Conservation (phyloP, 2,797 vertebrate genomes). For the Psittacula derbiana region DNA sequence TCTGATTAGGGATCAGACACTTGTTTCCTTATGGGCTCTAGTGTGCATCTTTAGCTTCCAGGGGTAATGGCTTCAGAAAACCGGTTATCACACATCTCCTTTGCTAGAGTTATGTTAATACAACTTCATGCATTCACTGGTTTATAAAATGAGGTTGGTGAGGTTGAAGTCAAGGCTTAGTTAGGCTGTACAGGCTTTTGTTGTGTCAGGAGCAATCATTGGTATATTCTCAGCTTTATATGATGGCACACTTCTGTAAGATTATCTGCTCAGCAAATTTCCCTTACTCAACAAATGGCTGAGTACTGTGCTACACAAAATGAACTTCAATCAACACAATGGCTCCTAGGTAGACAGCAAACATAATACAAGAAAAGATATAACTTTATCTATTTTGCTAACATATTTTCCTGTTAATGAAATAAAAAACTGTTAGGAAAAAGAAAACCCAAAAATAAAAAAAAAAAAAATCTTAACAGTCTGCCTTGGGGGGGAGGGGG, state of each 20-base stretch:
- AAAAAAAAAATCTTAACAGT: background rate
- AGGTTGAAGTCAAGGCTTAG: background rate
- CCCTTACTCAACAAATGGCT: background rate
- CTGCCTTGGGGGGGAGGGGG: background rate
- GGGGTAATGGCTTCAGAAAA: background rate
- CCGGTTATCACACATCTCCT: background rate
- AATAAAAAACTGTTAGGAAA: background rate
- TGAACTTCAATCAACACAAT: background rate
- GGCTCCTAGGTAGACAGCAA: background rate
- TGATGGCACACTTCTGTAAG: background rate
- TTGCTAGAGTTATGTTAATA: background rate
- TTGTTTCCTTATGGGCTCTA: background rate
- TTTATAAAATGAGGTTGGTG: background rate
- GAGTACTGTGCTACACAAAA: background rate
- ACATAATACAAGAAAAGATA: background rate
- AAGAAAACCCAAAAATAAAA: background rate
- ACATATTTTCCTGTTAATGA: background rate
- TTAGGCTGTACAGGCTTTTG: background rate
- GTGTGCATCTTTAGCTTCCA: background rate
- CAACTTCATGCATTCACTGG: background rate
- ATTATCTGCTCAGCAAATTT: background rate
- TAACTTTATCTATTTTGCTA: background rate
- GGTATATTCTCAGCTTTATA: fast-evolving
- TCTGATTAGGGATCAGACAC: background rate
- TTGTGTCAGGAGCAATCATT: background rate